Evolutionary conservation across 2,113 vertebrate genomes (phyloP), one percentile per base, ranked within the genome.

Genomic region (Semicossyphus pulcher): DNA sequence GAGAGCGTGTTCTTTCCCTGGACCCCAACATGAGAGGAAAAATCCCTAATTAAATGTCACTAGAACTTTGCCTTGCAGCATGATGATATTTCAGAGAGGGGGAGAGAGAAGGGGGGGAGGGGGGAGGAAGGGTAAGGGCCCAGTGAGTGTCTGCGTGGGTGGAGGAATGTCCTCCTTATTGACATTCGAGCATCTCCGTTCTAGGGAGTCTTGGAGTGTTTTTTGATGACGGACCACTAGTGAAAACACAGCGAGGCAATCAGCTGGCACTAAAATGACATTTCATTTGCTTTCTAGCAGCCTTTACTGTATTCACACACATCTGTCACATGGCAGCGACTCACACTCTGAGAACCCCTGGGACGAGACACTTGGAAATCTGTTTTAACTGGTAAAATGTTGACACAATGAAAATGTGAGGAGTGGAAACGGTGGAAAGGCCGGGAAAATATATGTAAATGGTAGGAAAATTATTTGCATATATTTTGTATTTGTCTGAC

Each of bases 11-110:
- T 76, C 42, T 42, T 28, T 49, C 66, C 65, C 34, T 12, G 12
- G 72, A 77, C 77, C 42, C 20, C 69, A 26, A 63, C 51, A 75
- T 61, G 31, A 69, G 47, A 85, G 51, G 52, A 86, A 89, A 88
- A 83, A 57, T 41, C 51, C 59, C 73, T 83, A 79, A 91, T 89
- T 86, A 91, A 92, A 89, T 91, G 84, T 88, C 86, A 89, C 44
- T 70, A 51, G 59, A 86, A 72, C 32, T 80, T 71, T 83, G 80
- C 83, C 89, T 86, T 42, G 71, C 71, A 85, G 88, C 83, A 16
- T 48, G 54, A 64, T 88, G 87, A 66, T 89, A 86, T 90, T 86
- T 88, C 60, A 75, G 80, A 49, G 72, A 63, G 21, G 41, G 15
- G 18, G 36, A 11, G 45, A 11, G 45, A 31, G 12, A 42, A 29